Percentiles rank a stretch among this genome's conserved stretches.
phyloP scores from a whole-genome alignment of 2,113 vertebrate species.

The Etia nguti region DNA sequence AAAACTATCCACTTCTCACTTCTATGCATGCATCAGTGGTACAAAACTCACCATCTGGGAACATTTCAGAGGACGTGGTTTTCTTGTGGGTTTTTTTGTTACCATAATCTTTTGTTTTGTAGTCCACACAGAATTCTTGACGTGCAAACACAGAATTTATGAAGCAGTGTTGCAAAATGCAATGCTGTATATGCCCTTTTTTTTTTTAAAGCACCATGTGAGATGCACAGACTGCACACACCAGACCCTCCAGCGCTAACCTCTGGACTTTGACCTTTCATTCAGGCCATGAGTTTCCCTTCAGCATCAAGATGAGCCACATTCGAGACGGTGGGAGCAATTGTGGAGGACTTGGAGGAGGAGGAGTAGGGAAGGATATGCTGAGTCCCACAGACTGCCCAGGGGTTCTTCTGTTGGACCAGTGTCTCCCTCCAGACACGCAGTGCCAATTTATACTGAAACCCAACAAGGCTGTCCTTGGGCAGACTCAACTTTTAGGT shows the following conservation, averaged over 20 bases:
- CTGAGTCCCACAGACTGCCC: slow-evolving; percentile 71
- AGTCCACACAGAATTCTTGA: background rate
- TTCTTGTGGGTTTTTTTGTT: background rate
- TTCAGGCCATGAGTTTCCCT: slow-evolving; percentile 92
- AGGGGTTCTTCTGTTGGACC: slow-evolving; percentile 78
- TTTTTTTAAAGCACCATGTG: background rate
- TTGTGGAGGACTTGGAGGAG: slow-evolving; percentile 4
- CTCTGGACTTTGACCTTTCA: slow-evolving; percentile 11
- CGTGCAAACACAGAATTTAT: background rate
- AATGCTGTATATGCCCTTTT: background rate
- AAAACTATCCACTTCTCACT: background rate
- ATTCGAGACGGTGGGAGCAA: slow-evolving; percentile 72
- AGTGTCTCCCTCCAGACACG: slow-evolving; percentile 82
- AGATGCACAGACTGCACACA: background rate
- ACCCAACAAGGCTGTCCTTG: slow-evolving; percentile 70
- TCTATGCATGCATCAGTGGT: background rate
- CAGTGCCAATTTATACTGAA: slow-evolving; percentile 95
- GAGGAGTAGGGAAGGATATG: slow-evolving; percentile 62
- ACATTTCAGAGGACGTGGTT: background rate
- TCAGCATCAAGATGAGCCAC: slow-evolving; percentile 95
- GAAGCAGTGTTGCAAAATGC: background rate
- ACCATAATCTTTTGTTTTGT: slow-evolving; percentile 17
- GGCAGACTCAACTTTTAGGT: slow-evolving; percentile 75
- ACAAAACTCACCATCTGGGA: slow-evolving; percentile 32
- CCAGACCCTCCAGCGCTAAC: background rate